Conservation (phyloP, 30 jellyfish, hydroid and myxozoan species). For the Aurelia sp. region DNA sequence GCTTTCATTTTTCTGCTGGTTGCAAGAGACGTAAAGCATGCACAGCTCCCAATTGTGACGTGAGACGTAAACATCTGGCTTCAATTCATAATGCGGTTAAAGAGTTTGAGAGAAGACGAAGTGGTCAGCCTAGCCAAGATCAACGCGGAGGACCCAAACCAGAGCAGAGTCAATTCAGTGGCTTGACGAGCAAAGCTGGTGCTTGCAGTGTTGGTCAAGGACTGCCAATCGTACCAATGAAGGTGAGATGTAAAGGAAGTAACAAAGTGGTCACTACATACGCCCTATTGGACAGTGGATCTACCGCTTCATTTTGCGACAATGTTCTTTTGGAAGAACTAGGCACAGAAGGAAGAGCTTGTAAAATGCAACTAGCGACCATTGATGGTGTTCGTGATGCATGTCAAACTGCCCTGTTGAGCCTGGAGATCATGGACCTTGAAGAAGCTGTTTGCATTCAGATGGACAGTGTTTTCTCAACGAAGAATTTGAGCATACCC, state of each 20-base stretch:
- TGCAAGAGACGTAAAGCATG: slow-evolving; percentile 48
- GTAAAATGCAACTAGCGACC: slow-evolving; percentile 41
- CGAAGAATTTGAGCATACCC: slow-evolving; percentile 35
- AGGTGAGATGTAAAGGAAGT: slow-evolving; percentile 14
- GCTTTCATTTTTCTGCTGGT: slow-evolving; percentile 49
- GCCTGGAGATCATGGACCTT: slow-evolving; percentile 36
- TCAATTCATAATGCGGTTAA: slow-evolving; percentile 22
- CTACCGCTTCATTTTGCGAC: slow-evolving; percentile 41
- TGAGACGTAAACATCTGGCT: slow-evolving; percentile 35
- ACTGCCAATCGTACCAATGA: slow-evolving; percentile 49
- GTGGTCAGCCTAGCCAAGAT: background rate
- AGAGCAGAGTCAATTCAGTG: slow-evolving; percentile 34
- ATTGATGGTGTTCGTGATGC: slow-evolving; percentile 33
- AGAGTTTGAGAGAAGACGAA: slow-evolving; percentile 31
- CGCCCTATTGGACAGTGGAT: slow-evolving; percentile 58
- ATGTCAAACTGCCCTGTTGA: slow-evolving; percentile 10
- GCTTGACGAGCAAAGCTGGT: slow-evolving; percentile 12
- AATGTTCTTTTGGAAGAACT: slow-evolving; percentile 22
- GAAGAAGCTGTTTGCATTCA: slow-evolving; percentile 37
- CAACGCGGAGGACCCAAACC: background rate
- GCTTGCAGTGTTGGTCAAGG: slow-evolving; percentile 20
- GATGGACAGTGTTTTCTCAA: slow-evolving; percentile 39
- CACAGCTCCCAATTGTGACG: slow-evolving; percentile 27
- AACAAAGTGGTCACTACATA: slow-evolving; percentile 15
- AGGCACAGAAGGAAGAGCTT: slow-evolving; percentile 27